These are phyloP conservation scores for Sphyrna mokarran DNA, from an alignment of 2,113 vertebrate genomes.

Conservation along the genomic window DNA sequence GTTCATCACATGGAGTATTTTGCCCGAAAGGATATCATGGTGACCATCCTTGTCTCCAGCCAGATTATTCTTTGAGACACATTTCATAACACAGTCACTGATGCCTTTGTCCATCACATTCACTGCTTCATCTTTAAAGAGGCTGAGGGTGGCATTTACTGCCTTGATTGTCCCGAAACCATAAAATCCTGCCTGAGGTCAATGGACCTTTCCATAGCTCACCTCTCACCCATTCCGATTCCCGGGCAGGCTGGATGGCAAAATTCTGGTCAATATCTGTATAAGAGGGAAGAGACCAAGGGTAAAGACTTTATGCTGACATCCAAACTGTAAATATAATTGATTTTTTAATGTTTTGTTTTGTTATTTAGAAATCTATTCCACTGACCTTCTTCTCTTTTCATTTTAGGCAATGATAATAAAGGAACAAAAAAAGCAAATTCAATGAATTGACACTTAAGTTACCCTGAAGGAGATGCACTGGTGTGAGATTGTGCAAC, in stretches of 20 bases:
- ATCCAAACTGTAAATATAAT: not conserved
- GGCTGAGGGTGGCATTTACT: too few relatives aligned
- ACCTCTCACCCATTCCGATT: too few relatives aligned
- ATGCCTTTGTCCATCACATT: not conserved
- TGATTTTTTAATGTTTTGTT: not conserved
- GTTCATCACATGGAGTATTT: not conserved
- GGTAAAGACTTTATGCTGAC: not conserved
- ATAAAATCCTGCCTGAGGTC: too few relatives aligned
- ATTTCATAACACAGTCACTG: not conserved
- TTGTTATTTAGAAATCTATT: not conserved
- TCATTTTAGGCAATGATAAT: not conserved
- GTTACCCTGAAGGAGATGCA: not conserved
- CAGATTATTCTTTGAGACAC: conserved; percentile 3
- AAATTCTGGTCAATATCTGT: too few relatives aligned
- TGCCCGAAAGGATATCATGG: not conserved
- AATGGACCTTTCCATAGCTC: too few relatives aligned
- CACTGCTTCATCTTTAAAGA: not conserved
- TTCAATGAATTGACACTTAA: not conserved
- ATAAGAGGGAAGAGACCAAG: not conserved
- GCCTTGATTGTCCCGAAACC: too few relatives aligned
- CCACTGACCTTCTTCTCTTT: not conserved
- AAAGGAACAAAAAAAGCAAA: not conserved
- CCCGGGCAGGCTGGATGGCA: too few relatives aligned
- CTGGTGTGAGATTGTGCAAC: not conserved
- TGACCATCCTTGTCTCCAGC: not conserved